Evolutionary conservation across 2,113 vertebrate species (phyloP).

Genomic region (Mus spicilegus): DNA sequence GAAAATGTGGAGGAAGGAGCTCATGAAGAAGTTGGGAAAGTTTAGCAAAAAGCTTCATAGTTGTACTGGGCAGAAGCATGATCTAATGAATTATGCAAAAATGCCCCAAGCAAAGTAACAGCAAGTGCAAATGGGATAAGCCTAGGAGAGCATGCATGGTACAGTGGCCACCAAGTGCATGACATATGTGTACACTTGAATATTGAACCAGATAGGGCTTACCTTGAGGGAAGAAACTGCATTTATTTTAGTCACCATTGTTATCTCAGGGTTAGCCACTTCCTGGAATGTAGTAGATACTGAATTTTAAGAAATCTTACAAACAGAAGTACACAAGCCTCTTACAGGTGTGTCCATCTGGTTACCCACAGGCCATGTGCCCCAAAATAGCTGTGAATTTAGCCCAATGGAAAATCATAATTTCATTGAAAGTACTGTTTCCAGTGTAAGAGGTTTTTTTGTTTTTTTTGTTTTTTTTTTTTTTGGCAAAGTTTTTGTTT

Average conservation of each 20-base stretch:
- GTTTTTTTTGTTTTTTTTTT: too few species aligned
- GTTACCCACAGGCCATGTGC: background rate
- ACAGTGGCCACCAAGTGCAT: too few species aligned
- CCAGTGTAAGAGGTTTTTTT: background rate
- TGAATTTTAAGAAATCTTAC: background rate
- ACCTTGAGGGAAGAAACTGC: background rate
- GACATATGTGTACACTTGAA: background rate
- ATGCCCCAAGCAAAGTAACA: background rate
- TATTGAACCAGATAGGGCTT: background rate
- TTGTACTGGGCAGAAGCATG: background rate
- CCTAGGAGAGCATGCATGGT: fast-evolving
- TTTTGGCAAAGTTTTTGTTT: background rate
- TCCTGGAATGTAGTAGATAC: background rate
- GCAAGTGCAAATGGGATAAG: background rate
- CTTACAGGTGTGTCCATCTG: background rate
- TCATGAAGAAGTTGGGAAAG: background rate
- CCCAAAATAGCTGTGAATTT: background rate
- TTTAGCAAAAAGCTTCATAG: background rate
- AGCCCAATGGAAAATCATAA: background rate
- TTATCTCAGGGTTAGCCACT: background rate
- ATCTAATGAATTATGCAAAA: background rate
- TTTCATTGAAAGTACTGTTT: background rate
- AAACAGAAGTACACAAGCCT: background rate
- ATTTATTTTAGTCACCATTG: background rate
- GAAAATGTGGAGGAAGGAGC: background rate